Evolutionary conservation across 1,140 invertebrate species (phyloP), one percentile per base, ranked within the genome.

Genomic region (Cotesia typhae): DNA sequence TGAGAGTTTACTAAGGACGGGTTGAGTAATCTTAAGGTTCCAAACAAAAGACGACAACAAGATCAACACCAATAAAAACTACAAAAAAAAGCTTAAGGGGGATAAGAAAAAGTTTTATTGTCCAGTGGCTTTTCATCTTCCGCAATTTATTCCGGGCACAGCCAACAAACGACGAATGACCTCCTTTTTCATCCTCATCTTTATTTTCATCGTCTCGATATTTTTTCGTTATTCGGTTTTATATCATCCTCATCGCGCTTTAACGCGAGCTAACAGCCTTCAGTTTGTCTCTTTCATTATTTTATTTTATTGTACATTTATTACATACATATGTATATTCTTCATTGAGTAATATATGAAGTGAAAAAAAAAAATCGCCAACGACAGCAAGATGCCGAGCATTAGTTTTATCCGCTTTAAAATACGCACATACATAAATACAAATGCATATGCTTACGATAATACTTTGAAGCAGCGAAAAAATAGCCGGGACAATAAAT

Each of bases 71-170:
- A 17, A 64, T 37, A 4, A 47, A 10, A 47, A 10, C 41, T 10
- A 47, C 10, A 47, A 47, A 7, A 47, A 47, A 47, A 47, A 47
- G 41, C 10, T 9, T 47, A 47, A 47, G 10, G 10, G 41, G 41
- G 41, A 47, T 10, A 47, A 47, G 41, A 47, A 47, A 47, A 47
- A 47, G 41, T 47, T 47, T 35, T 38, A 63, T 61, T 17, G 17
- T 41, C 41, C 14, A 36, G 35, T 41, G 63, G 52, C 65, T 72
- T 72, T 69, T 72, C 63, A 72, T 72, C 63, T 72, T 71, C 63
- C 47, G 61, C 47, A 71, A 71, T 71, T 72, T 72, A 67, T 72
- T 59, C 63, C 38, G 41, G 41, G 10, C 41, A 47, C 10, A 53
- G 2, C 12, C 38, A 17, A 61, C 41, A 71, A 14, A 14, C 60